Conservation (phyloP, 2,113 vertebrate species). For the Crotalus horridus region DNA sequence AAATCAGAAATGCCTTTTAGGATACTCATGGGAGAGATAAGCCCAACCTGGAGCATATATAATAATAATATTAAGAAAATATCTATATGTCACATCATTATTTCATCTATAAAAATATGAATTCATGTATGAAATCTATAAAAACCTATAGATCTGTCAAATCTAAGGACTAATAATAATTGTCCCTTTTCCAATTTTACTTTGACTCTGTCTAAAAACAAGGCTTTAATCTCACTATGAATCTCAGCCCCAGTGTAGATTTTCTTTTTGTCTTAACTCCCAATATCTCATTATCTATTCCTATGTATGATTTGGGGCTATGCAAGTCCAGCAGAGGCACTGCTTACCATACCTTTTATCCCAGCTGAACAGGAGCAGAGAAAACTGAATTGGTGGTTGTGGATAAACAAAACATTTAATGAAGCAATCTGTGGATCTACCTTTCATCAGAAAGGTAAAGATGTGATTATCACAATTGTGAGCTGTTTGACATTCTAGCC, state of each 20-base stretch:
- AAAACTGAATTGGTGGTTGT: neutral
- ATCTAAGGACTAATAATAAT: neutral
- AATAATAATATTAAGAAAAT: neutral
- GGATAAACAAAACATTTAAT: neutral
- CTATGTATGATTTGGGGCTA: neutral
- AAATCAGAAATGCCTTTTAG: neutral
- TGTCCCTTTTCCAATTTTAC: neutral
- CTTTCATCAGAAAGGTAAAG: neutral
- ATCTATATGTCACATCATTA: neutral
- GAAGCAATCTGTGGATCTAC: neutral
- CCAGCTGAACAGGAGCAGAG: neutral
- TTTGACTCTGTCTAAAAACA: neutral
- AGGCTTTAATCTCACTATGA: neutral
- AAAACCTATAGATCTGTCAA: neutral
- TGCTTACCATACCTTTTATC: neutral
- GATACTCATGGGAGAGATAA: neutral
- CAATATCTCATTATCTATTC: neutral
- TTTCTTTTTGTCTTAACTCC: neutral
- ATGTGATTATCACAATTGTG: neutral
- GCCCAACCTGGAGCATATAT: neutral
- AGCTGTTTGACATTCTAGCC: neutral
- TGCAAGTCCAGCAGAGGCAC: too few species aligned
- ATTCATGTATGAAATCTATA: neutral
- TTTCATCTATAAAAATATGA: neutral
- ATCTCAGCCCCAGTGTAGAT: neutral